phyloP scores from a whole-genome alignment of 2,888 invertebrate genomes.

The Capitulum mitella region DNA sequence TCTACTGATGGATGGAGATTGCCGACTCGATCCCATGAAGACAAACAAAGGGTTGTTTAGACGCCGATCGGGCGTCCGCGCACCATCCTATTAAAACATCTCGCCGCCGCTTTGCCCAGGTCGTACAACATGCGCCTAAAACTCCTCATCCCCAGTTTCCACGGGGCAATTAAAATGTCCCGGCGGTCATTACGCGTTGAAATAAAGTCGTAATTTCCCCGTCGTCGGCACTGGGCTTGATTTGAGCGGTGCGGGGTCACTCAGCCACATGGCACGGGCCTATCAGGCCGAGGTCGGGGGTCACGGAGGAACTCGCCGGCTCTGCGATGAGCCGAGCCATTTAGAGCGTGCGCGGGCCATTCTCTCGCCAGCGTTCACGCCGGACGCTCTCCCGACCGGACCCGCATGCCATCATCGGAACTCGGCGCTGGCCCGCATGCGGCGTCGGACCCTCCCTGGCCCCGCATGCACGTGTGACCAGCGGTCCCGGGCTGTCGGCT shows the following conservation, averaged over 20 bases:
- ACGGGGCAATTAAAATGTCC: background rate
- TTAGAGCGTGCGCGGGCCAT: background rate
- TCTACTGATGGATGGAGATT: too few relatives aligned
- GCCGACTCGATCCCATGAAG: background rate
- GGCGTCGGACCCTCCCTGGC: too few relatives aligned
- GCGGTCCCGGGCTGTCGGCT: too few relatives aligned
- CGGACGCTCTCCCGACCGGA: too few relatives aligned
- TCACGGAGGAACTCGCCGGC: background rate
- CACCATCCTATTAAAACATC: background rate
- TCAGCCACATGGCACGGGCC: background rate
- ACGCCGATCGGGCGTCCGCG: background rate
- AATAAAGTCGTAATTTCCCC: slow-evolving; percentile 18
- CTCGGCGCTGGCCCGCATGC: too few relatives aligned
- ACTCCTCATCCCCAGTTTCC: background rate
- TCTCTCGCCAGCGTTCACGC: too few relatives aligned
- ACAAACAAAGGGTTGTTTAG: too few relatives aligned
- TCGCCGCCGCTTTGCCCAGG: background rate
- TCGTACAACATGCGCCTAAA: background rate
- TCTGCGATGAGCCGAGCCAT: background rate
- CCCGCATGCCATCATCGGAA: too few relatives aligned
- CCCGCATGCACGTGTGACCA: too few relatives aligned
- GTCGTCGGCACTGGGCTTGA: background rate
- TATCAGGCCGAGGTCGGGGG: background rate
- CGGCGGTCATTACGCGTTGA: background rate
- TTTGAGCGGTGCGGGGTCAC: background rate